Conservation (phyloP, 2,113 vertebrate genomes). For the Corvus cornix region DNA sequence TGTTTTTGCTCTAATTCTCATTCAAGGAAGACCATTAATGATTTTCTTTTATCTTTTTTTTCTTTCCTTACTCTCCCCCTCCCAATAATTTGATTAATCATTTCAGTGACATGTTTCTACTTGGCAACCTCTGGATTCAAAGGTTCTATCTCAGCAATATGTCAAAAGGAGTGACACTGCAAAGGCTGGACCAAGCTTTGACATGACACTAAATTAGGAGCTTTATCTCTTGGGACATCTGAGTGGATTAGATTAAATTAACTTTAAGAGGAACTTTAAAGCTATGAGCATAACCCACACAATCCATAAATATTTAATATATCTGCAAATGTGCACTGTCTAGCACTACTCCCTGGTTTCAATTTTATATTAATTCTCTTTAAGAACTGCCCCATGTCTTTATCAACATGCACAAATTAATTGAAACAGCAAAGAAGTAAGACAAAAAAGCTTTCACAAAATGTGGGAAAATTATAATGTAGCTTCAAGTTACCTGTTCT, state of each 20-base stretch:
- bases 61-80: background rate
- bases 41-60: background rate
- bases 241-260: constrained; percentile 36
- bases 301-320: constrained; percentile 26
- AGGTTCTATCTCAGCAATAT: constrained; percentile 28
- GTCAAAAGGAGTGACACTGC: constrained; percentile 8
- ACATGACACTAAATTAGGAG: constrained; percentile 27
- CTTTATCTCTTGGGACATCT: constrained; percentile 22
- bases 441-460: background rate
- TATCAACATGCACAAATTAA: background rate
- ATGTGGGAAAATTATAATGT: background rate
- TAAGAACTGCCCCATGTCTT: background rate
- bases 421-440: background rate
- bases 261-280: constrained; percentile 5
- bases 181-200: constrained; percentile 33
- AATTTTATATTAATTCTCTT: background rate
- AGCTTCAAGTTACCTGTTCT: background rate
- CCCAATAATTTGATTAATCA: constrained; percentile 37
- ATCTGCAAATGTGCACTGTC: background rate
- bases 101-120: constrained; percentile 22
- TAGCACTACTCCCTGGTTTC: background rate
- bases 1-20: background rate
- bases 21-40: background rate
- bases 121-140: background rate
- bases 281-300: background rate